Evolutionary conservation across 1,140 invertebrate species (phyloP), one percentile per base, ranked within the genome.

Genomic region (Lepidurus arcticus): DNA sequence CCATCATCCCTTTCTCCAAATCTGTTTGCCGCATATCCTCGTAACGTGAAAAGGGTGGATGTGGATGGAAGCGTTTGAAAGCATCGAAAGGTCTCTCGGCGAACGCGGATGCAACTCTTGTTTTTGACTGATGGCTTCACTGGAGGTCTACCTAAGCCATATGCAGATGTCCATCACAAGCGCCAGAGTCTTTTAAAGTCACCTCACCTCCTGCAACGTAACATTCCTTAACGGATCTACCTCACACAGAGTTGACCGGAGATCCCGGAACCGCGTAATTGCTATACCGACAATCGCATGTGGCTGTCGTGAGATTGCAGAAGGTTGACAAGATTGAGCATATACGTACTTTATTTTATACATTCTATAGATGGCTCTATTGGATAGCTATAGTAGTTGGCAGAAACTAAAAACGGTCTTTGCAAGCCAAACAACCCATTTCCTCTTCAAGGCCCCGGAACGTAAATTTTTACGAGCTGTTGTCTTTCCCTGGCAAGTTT

Each of bases 121-220:
- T 21, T 16, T 65, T 65, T 65, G 53, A 65, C 53, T 65, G 53
- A 65, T 65, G 21, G 53, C 53, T 65, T 65, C 53, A 65, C 53
- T 65, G 53, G 53, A 65, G n/a, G 53, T 65, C 53, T 65, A 65
- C 26, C 26, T 34, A 34, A 34, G 4, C 34, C 34, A 34, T 34
- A 34, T 34, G 34, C 5, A 16, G 21, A 65, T 65, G 53, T 65
- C 53, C 53, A 65, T 65, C 53, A 65, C 53, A 11, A 11, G 16
- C 16, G 6, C 10, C 45, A 16, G 45, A 16, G 0, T 2, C 24
- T 47, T 13, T 16, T 21, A 65, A 65, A 65, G 53, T 65, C 53
- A 65, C 13, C 53, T 65, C 6, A 65, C 53, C 53, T 65, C 53
- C 53, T 65, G 53, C 53, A 65, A 65, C 53, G 8, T 65, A 9